A percentile compares a stretch with the other conserved stretches of the same genome.
phyloP scores from a whole-genome alignment of 2,797 vertebrate species.

The Ptychadena robeensis region DNA sequence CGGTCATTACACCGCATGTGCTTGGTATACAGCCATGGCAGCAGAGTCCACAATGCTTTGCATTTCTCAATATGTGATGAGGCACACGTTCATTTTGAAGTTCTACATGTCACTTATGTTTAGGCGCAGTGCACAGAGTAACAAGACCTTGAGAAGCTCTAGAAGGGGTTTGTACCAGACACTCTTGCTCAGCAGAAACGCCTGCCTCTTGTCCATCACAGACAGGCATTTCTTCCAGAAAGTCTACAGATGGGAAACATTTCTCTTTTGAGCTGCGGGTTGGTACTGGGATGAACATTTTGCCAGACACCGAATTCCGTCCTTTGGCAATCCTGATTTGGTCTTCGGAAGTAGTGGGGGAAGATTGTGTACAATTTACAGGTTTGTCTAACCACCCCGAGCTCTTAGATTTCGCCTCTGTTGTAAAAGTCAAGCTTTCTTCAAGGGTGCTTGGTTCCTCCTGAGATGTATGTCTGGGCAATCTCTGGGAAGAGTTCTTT shows the following conservation, averaged over 20 bases:
- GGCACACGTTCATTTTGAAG: conserved; percentile 25
- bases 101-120: conserved; percentile 29
- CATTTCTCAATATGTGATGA: background rate
- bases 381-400: background rate
- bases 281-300: background rate
- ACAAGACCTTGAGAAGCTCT: conserved; percentile 18
- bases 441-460: background rate
- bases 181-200: conserved; percentile 21
- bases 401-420: background rate
- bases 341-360: background rate
- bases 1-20: conserved; percentile 9
- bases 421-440: background rate
- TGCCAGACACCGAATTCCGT: background rate
- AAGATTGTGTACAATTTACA: background rate
- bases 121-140: background rate
- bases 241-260: background rate
- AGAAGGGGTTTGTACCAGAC: background rate
- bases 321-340: conserved; percentile 5
- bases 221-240: conserved; percentile 4
- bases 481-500: conserved; percentile 1
- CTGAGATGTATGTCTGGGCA: background rate
- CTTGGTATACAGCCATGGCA: conserved; percentile 4
- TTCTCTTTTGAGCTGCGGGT: background rate
- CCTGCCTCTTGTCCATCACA: background rate
- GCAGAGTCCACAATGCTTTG: conserved; percentile 13